A percentile compares a stretch with the other conserved stretches of the same genome.
Evolutionary conservation across 2,113 vertebrate genomes (phyloP).

Genomic region (Muscicapa adusta): DNA sequence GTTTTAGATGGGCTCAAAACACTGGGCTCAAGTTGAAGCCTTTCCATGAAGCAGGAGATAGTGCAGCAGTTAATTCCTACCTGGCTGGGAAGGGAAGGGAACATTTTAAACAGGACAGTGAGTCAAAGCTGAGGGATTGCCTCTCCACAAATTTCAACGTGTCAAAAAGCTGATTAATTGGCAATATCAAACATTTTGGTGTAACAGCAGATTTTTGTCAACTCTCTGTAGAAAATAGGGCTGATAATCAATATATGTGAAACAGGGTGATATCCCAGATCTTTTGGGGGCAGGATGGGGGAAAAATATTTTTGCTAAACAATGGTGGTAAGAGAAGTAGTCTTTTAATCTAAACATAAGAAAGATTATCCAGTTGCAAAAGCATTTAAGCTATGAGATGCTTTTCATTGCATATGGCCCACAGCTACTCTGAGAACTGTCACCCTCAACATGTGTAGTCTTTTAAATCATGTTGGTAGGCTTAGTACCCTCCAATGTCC

Average conservation of each 20-base stretch:
- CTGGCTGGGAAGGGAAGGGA: not conserved
- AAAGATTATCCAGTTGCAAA: not conserved
- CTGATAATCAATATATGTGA: not conserved
- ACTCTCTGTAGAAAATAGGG: not conserved
- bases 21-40: not conserved
- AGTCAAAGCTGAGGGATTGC: not conserved
- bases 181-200: accelerated
- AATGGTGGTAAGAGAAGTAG: not conserved
- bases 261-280: not conserved
- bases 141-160: not conserved
- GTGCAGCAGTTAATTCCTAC: not conserved
- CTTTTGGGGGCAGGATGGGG: not conserved
- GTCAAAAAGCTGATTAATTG: not conserved
- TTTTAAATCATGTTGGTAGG: not conserved
- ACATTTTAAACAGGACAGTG: not conserved
- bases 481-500: not conserved
- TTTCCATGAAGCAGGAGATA: not conserved
- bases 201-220: not conserved
- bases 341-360: not conserved
- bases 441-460: not conserved
- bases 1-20: not conserved
- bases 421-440: not conserved
- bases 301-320: not conserved
- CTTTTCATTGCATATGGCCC: not conserved
- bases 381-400: not conserved